Evolutionary conservation across 1,140 invertebrate species (phyloP), one percentile per base, ranked within the genome.

Genomic region (Drosophila suzukii): DNA sequence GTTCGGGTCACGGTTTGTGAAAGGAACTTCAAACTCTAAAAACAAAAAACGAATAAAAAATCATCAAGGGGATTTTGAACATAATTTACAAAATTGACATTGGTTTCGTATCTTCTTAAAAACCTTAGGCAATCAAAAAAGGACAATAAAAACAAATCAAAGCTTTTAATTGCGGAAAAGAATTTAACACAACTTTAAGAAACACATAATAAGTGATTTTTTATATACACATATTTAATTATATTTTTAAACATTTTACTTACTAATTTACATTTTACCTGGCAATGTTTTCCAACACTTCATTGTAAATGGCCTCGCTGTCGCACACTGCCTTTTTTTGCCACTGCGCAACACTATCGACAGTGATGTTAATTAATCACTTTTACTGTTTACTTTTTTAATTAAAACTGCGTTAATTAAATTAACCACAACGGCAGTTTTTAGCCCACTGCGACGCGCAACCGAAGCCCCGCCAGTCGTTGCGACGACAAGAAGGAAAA

Each of bases 321-420:
- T 5, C 12, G 27, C 58, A 20, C 68, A 72, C 68, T 72, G 24
- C 12, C 34, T 30, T 13, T 10, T 1, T 0, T 34, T 50, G 58
- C 41, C 54, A 12, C 47, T 53, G 10, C 20, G 24, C 47, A 63
- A 6, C 15, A 43, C 43, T 49, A 49, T 62, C 63, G 58, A 36
- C 43, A 50, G 53, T 41, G 46, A 49, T 75, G 61, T 75, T 56
- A 77, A 76, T 77, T 77, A 77, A 78, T 78, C 57, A 77, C 75
- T 77, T 57, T 63, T 78, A 70, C 75, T 77, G 65, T 78, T 78
- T 78, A 78, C 75, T 78, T 78, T 75, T 46, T 72, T 76, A 76
- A 76, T 67, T 67, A 66, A 74, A 70, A 66, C 73, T 30, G 54
- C 44, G 72, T 67, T 76, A 76, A 76, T 76, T 76, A 49, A 76